phyloP scores from a whole-genome alignment of 2,113 vertebrate species.

The Tetrao urogallus region DNA sequence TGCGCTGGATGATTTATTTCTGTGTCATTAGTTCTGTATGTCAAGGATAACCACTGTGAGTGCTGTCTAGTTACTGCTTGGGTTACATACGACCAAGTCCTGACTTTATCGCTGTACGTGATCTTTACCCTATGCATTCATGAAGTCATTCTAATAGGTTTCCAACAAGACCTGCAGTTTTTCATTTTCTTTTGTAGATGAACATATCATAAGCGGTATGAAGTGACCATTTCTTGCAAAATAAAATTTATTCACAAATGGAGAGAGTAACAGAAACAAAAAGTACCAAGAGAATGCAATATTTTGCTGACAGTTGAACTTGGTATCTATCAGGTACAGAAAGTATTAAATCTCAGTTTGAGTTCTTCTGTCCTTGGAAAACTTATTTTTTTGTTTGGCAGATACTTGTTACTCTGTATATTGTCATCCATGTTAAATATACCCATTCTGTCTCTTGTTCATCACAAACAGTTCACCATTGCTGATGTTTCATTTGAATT shows the following conservation, averaged over 20 bases:
- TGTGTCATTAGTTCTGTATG: background rate
- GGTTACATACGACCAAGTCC: background rate
- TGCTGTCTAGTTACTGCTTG: no score
- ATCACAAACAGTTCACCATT: background rate
- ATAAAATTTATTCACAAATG: background rate
- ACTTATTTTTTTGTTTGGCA: background rate
- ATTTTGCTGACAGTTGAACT: background rate
- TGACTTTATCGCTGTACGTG: background rate
- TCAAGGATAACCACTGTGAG: background rate
- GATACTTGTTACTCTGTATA: background rate
- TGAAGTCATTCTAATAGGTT: background rate
- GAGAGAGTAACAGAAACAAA: background rate
- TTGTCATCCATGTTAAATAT: background rate
- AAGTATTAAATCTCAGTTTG: fast-evolving
- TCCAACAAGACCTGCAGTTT: background rate
- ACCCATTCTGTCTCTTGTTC: background rate
- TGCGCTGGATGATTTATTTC: background rate
- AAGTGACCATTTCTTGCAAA: background rate
- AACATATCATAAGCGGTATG: background rate
- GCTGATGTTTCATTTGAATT: background rate
- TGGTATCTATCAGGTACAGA: background rate
- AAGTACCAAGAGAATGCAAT: background rate
- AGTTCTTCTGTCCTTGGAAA: background rate
- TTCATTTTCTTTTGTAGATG: background rate
- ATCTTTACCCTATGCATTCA: fast-evolving